A percentile compares a stretch with the other conserved stretches of the same genome.
Conservation (phyloP, 2,888 invertebrate species). For the Camponotus fellah region DNA sequence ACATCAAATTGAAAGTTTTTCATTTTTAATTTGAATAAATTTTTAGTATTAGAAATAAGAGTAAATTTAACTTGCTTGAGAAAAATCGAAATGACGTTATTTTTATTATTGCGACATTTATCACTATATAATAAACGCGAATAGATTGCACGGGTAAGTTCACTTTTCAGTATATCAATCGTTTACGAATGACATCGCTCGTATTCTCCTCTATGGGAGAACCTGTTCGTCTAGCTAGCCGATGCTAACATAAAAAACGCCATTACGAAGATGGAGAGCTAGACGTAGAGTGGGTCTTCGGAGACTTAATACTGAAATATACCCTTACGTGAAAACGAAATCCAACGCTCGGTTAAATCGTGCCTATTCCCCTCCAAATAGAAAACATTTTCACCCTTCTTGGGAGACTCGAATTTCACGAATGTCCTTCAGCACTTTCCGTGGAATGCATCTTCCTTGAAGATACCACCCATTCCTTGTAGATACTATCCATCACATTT, state of each 20-base stretch:
- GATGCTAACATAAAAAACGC: constrained; percentile 56
- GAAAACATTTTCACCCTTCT: neutral
- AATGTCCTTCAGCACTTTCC: constrained; percentile 11
- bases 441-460: neutral
- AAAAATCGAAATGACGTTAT: constrained; percentile 23
- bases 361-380: neutral
- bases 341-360: constrained; percentile 49
- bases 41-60: no score
- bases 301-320: constrained; percentile 60
- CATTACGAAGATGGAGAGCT: constrained; percentile 36
- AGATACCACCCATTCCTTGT: neutral
- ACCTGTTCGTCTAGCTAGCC: neutral
- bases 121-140: constrained; percentile 24
- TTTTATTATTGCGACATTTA: constrained; percentile 56
- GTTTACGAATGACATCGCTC: constrained; percentile 53
- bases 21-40: neutral
- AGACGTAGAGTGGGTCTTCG: constrained; percentile 10
- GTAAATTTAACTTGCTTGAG: no score
- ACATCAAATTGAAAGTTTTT: neutral
- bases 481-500: constrained; percentile 1
- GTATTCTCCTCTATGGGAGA: constrained; percentile 1
- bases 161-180: constrained; percentile 61
- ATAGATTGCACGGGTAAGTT: constrained; percentile 24
- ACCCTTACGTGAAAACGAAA: constrained; percentile 52
- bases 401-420: constrained; percentile 18